Conservation (phyloP, 2,113 vertebrate species). For the Ammodytes marinus region DNA sequence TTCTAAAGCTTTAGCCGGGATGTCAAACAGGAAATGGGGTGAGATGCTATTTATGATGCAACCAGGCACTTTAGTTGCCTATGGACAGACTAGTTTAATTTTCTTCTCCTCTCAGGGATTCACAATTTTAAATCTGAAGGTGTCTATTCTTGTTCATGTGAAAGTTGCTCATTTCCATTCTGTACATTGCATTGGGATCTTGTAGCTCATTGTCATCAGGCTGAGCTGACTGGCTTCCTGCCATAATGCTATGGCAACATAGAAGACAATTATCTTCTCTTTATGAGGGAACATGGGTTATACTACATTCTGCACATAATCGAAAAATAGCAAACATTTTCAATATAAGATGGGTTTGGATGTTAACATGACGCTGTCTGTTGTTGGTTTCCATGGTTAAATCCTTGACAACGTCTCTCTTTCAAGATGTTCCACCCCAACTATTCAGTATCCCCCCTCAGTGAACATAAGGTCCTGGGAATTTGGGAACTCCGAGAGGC, state of each 20-base stretch:
- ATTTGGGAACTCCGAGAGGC: conserved; percentile 64
- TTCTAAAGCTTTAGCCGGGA: background rate
- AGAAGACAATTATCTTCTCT: conserved; percentile 1
- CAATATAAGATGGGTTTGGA: background rate
- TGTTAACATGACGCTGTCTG: conserved; percentile 13
- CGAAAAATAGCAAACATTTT: background rate
- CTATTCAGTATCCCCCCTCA: conserved; percentile 24
- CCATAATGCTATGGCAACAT: conserved; percentile 14
- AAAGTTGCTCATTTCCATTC: background rate
- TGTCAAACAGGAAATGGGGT: conserved; percentile 9
- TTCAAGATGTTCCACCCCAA: conserved; percentile 10
- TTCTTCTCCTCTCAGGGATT: background rate
- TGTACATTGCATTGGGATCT: conserved; percentile 2
- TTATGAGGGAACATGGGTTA: background rate
- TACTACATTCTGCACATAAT: background rate
- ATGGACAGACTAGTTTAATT: background rate
- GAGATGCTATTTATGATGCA: background rate
- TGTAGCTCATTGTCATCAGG: conserved; percentile 11
- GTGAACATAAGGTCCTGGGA: conserved; percentile 79
- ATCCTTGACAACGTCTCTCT: conserved; percentile 15
- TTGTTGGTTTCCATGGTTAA: conserved; percentile 19
- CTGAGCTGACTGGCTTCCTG: conserved; percentile 2
- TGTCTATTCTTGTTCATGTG: background rate
- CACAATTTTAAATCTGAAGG: background rate
- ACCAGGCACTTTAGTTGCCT: background rate